Evolutionary conservation across 2,113 vertebrate genomes (phyloP).

Genomic region (Melanerpes aurifrons): DNA sequence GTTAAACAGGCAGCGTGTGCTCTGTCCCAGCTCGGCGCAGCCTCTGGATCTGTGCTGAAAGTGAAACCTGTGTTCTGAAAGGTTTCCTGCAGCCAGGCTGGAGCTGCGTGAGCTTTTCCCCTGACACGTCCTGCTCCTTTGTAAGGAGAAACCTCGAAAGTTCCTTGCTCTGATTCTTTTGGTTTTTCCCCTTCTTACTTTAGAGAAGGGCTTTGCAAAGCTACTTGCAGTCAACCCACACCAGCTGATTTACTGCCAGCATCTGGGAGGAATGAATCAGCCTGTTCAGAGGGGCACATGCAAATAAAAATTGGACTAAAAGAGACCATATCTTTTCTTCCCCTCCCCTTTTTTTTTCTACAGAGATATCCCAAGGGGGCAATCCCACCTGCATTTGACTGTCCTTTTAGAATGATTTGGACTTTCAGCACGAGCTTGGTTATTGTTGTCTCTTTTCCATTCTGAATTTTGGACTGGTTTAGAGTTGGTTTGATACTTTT

Average conservation of each 20-base stretch:
- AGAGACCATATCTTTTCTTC: fast-evolving
- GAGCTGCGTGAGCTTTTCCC: conserved; percentile 40
- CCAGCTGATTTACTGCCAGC: not conserved
- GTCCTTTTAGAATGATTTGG: not conserved
- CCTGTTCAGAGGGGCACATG: not conserved
- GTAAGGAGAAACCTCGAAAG: conserved; percentile 37
- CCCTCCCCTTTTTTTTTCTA: not conserved
- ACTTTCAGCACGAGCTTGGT: not conserved
- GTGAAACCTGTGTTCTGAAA: conserved; percentile 61
- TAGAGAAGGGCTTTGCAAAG: not conserved
- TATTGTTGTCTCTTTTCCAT: not conserved
- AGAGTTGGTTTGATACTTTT: not conserved
- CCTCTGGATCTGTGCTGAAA: not conserved
- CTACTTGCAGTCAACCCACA: not conserved
- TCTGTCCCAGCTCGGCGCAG: fast-evolving
- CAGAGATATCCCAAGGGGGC: not conserved
- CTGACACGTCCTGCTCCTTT: not conserved
- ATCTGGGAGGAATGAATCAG: not conserved
- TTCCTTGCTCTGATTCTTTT: not conserved
- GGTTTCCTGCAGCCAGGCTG: conserved; percentile 25
- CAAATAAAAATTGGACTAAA: not conserved
- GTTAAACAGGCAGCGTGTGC: not conserved
- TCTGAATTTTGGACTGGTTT: not conserved
- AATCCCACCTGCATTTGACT: not conserved
- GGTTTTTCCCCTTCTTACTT: not conserved